Base-by-base conservation (phyloP, 2,113 vertebrate species). In the Hemiscyllium ocellatum region DNA sequence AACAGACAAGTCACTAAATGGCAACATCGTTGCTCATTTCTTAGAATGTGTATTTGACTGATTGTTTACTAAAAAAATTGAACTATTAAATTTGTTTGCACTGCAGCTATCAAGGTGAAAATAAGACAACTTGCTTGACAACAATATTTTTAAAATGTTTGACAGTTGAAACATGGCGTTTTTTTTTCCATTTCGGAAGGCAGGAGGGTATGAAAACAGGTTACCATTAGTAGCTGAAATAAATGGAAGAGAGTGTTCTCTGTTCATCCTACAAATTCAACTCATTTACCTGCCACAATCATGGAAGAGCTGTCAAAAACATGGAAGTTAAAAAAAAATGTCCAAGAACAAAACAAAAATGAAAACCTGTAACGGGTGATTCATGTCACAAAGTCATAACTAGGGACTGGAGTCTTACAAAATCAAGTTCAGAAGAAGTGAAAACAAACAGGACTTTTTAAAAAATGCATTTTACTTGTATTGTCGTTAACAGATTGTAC, bases 401-500 rank as follows among this genome's bases (percentile, higher is more conserved):
- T 4, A 29, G 76, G 33, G 12, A 29, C 1, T 0, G 56, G 52
- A 52, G 20, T 50, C 47, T 33, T 5, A 91, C 4, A 22, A 17
- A 89, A 89, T 56, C 61, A n/a, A n/a, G 4, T 33, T n/a, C 10
- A 61, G 24, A 20, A 19, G 29, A 91, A 91, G 89, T 91, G 56
- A 91, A 83, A 83, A 91, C 56, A 91, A 33, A 91, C 33, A 66
- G 0, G 56, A n/a, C 15, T n/a, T 91, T 65, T 91, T 0, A 66
- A 65, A 90, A 91, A 91, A 26, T 7, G 47, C 12, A 66, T 65
- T 91, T 91, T 90, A 90, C 33, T 91, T 91, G 56, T 65, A 91
- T 89, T 61, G 26, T 33, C 29, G 65, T 91, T 65, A 91, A 91
- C 89, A 66, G 89, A 91, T 91, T 91, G 29, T 65, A 37, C 29